These are phyloP conservation scores for Eulemur mongoz DNA, from an alignment of 2,797 vertebrate species.

Conservation along the genomic window DNA sequence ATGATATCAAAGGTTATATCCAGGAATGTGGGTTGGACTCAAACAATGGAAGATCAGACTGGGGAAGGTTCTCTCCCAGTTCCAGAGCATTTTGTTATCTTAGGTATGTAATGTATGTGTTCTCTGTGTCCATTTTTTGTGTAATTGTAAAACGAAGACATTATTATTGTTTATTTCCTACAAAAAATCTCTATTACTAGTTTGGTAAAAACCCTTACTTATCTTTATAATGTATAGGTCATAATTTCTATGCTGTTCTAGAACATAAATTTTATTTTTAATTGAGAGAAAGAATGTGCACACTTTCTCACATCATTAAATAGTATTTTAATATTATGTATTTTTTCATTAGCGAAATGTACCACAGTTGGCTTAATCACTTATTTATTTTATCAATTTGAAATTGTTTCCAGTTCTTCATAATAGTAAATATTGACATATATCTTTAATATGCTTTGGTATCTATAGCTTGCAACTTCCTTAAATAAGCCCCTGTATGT, in stretches of 20 bases:
- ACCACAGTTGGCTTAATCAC: background rate
- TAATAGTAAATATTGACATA: background rate
- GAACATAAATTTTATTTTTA: background rate
- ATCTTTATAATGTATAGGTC: background rate
- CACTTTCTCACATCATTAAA: background rate
- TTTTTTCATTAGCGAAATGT: background rate
- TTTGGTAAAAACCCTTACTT: background rate
- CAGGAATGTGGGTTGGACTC: background rate
- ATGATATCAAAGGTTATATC: background rate
- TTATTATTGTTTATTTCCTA: background rate
- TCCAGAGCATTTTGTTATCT: background rate
- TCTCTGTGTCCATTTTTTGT: background rate
- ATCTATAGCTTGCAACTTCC: background rate
- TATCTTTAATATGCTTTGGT: background rate
- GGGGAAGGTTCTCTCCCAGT: rapidly evolving
- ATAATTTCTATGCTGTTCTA: background rate
- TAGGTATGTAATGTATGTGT: background rate
- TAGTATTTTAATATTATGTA: background rate
- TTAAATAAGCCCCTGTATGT: background rate
- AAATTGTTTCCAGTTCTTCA: background rate
- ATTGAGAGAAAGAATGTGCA: background rate
- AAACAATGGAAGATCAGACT: background rate
- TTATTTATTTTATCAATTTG: background rate
- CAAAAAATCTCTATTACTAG: background rate
- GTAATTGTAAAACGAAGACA: background rate